These are phyloP conservation scores for Tachystola acroxantha DNA, from an alignment of 2,888 invertebrate species.

Conservation along the genomic window DNA sequence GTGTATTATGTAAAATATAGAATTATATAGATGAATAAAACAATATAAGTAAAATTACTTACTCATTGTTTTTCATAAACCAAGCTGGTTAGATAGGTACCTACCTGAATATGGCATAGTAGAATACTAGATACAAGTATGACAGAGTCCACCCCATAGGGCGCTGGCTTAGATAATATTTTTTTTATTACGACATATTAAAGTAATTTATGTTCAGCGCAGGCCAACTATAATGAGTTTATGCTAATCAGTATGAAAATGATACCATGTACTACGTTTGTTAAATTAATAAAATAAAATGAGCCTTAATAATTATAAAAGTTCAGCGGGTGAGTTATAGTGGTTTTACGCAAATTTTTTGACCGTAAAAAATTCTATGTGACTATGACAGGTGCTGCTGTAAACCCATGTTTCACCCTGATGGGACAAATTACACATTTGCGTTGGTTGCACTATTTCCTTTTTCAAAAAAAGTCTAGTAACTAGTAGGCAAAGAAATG, in stretches of 20 bases:
- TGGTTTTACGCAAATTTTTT: conserved; percentile 12
- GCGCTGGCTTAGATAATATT: conserved; percentile 48
- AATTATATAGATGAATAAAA: too few species aligned
- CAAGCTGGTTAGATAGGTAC: too few species aligned
- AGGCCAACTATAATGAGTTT: conserved; percentile 50
- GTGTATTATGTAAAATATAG: too few species aligned
- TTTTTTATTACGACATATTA: conserved; percentile 64
- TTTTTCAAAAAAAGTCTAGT: too few species aligned
- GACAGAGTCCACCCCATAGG: conserved; percentile 33
- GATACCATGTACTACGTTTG: conserved; percentile 32
- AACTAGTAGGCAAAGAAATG: too few species aligned
- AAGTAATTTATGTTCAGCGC: conserved; percentile 56
- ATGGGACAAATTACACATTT: too few species aligned
- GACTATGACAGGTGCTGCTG: conserved; percentile 1
- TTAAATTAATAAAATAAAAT: conserved; percentile 14
- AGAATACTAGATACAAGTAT: conserved; percentile 10
- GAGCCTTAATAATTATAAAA: conserved; percentile 12
- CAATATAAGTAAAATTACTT: too few species aligned
- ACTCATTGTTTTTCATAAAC: too few species aligned
- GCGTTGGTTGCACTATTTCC: too few species aligned
- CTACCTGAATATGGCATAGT: conserved; percentile 6
- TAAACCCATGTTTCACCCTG: not conserved
- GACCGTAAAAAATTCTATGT: not conserved
- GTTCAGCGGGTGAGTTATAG: conserved; percentile 12
- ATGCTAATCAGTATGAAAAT: conserved; percentile 59